phyloP scores from a whole-genome alignment of 2,797 vertebrate genomes.

The Huso huso region DNA sequence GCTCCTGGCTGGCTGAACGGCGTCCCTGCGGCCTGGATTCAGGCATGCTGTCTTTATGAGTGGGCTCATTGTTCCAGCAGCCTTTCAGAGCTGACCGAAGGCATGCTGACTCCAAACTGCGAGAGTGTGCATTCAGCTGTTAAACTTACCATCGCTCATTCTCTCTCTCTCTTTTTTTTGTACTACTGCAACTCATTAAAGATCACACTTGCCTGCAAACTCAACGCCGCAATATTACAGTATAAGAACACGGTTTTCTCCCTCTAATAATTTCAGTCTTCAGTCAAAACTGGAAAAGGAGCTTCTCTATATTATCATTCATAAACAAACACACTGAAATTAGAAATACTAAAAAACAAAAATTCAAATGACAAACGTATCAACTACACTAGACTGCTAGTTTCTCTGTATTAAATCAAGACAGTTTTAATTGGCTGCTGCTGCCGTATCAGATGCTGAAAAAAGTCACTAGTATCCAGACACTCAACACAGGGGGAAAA shows the following conservation, averaged over 20 bases:
- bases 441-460: too few species aligned
- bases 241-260: too few species aligned
- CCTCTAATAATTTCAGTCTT: too few species aligned
- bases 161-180: slow-evolving; percentile 28
- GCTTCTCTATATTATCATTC: too few species aligned
- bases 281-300: too few species aligned
- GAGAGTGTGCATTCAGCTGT: slow-evolving; percentile 57
- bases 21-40: slow-evolving; percentile 33
- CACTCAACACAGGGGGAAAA: background rate
- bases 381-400: too few species aligned
- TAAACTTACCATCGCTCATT: slow-evolving; percentile 41
- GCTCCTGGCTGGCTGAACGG: slow-evolving; percentile 10
- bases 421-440: too few species aligned
- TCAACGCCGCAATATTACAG: background rate
- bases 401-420: too few species aligned
- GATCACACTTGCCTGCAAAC: background rate
- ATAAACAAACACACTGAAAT: too few species aligned
- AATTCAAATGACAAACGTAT: too few species aligned
- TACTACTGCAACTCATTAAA: background rate
- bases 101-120: slow-evolving; percentile 19
- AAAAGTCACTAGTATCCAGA: slow-evolving; percentile 8
- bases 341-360: too few species aligned
- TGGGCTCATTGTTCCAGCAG: slow-evolving; percentile 35
- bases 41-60: slow-evolving; percentile 25
- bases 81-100: slow-evolving; percentile 18